A percentile compares a stretch with the other conserved stretches of the same genome.
These are phyloP conservation scores for Coccyzus lansbergi DNA, from an alignment of 2,797 vertebrate genomes.

Conservation along the genomic window DNA sequence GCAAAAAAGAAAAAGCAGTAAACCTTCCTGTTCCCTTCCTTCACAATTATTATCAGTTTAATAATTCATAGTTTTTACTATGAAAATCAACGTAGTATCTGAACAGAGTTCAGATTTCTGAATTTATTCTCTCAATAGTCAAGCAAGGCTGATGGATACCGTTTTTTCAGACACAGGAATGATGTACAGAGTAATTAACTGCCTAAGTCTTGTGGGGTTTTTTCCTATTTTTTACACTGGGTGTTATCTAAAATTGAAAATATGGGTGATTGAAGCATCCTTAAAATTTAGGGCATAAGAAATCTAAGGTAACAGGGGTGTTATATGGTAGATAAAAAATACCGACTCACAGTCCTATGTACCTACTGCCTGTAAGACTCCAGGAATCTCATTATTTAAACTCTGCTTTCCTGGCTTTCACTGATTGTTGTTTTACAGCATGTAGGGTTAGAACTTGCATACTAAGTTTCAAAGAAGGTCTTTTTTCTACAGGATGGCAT, in stretches of 20 bases:
- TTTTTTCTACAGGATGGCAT: neutral
- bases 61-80: conserved; percentile 38
- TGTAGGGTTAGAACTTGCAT: neutral
- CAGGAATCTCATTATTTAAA: neutral
- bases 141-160: neutral
- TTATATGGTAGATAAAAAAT: neutral
- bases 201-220: too few relatives aligned
- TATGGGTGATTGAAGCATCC: neutral
- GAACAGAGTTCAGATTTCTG: conserved; percentile 23
- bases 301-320: neutral
- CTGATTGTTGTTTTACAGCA: neutral
- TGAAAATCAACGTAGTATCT: conserved; percentile 6
- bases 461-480: neutral
- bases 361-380: neutral
- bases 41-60: conserved; percentile 4
- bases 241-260: neutral
- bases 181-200: neutral
- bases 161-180: conserved; percentile 5
- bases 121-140: conserved; percentile 29
- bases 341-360: neutral
- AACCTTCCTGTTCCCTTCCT: neutral
- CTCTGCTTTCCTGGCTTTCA: neutral
- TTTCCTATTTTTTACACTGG: neutral
- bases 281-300: neutral
- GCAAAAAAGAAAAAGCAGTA: conserved; percentile 32